Conservation (phyloP, 1,140 invertebrate species). For the Adelges cooleyi region DNA sequence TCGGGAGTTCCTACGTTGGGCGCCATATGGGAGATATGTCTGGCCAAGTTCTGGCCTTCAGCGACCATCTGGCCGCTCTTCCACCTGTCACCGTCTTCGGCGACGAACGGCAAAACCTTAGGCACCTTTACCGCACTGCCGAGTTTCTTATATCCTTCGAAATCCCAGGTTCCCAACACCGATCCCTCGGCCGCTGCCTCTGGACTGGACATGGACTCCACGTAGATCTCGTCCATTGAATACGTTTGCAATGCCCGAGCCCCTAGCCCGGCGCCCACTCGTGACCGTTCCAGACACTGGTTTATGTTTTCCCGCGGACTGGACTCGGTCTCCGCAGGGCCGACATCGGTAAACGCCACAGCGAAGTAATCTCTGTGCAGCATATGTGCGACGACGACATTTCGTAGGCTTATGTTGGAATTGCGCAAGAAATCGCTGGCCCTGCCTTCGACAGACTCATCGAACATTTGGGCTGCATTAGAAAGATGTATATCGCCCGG, state of each 20-base stretch:
- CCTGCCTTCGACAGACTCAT: too few relatives aligned
- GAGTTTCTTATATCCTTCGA: constrained; percentile 43
- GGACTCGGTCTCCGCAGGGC: constrained; percentile 28
- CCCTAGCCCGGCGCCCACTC: constrained; percentile 51
- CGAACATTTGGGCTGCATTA: too few relatives aligned
- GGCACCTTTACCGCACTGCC: not conserved
- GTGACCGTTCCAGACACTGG: constrained; percentile 56
- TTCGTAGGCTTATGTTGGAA: too few relatives aligned
- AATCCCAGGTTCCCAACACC: constrained; percentile 48
- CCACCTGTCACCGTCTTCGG: constrained; percentile 43
- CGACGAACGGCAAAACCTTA: constrained; percentile 31
- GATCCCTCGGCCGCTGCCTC: constrained; percentile 65
- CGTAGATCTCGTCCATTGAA: constrained; percentile 50
- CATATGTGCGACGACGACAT: too few relatives aligned
- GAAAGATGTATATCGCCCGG: too few relatives aligned
- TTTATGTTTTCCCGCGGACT: constrained; percentile 55
- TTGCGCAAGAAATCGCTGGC: too few relatives aligned
- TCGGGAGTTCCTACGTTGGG: constrained; percentile 53
- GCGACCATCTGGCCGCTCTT: constrained; percentile 38
- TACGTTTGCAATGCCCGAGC: constrained; percentile 44
- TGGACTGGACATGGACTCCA: constrained; percentile 59
- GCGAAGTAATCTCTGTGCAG: too few relatives aligned
- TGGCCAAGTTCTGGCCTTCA: constrained; percentile 48
- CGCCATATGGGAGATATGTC: constrained; percentile 50
- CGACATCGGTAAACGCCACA: too few relatives aligned